A percentile compares a stretch with the other conserved stretches of the same genome.
These are phyloP conservation scores for Anguilla megastoma DNA, from an alignment of 2,797 vertebrate species.

Conservation along the genomic window DNA sequence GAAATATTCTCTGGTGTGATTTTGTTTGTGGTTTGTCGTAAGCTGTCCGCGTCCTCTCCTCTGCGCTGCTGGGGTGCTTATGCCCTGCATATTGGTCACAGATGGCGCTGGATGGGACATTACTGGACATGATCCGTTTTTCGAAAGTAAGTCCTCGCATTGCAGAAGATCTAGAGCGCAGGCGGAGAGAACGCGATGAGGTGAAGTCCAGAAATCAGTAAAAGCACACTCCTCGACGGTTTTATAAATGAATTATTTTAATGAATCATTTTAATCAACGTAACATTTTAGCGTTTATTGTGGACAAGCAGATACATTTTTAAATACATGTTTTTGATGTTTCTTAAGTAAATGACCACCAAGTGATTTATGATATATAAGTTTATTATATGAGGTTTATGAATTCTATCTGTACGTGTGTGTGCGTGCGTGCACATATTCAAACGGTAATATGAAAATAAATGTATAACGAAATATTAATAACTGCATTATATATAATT, in stretches of 20 bases:
- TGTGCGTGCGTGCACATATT: background rate
- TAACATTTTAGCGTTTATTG: too few species aligned
- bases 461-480: background rate
- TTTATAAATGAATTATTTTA: too few species aligned
- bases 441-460: background rate
- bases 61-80: background rate
- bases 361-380: background rate
- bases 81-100: background rate
- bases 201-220: background rate
- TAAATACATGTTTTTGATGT: background rate
- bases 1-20: conserved; percentile 36
- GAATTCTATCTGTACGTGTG: background rate
- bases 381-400: background rate
- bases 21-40: background rate
- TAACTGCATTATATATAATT: background rate
- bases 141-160: background rate
- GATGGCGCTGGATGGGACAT: background rate
- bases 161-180: background rate
- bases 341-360: background rate
- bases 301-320: too few species aligned
- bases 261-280: too few species aligned
- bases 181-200: background rate
- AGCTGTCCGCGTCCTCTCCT: background rate
- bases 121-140: background rate
- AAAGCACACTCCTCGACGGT: background rate